Conservation (phyloP, 2,113 vertebrate species). For the Butorides virescens region DNA sequence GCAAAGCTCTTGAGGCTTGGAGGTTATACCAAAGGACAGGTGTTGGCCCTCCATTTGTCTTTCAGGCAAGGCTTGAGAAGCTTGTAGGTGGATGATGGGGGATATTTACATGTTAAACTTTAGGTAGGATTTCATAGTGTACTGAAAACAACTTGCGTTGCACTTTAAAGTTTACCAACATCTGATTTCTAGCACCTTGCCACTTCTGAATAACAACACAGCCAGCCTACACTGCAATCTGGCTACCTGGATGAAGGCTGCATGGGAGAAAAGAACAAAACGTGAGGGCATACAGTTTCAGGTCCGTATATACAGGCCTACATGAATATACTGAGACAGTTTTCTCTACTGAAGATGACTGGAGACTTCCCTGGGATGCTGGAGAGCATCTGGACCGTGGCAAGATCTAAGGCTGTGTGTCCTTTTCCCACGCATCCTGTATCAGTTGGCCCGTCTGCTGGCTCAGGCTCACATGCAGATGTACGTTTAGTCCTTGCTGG, state of each 20-base stretch:
- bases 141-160: neutral
- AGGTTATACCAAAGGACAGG: neutral
- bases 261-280: neutral
- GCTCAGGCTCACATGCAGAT: neutral
- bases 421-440: fast-evolving
- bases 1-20: neutral
- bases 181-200: slow-evolving; percentile 8
- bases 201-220: neutral
- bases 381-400: neutral
- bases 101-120: slow-evolving; percentile 17
- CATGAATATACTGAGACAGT: neutral
- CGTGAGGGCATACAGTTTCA: neutral
- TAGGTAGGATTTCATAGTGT: neutral
- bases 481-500: neutral
- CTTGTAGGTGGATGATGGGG: neutral
- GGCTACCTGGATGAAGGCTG: neutral
- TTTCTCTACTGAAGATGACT: neutral
- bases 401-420: neutral
- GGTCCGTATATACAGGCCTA: neutral
- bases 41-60: neutral
- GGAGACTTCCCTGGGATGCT: neutral
- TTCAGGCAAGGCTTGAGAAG: neutral
- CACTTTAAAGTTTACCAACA: slow-evolving; percentile 31
- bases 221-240: neutral
- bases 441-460: neutral